phyloP scores from a whole-genome alignment of 2,888 invertebrate genomes.

The Salticus scenicus region DNA sequence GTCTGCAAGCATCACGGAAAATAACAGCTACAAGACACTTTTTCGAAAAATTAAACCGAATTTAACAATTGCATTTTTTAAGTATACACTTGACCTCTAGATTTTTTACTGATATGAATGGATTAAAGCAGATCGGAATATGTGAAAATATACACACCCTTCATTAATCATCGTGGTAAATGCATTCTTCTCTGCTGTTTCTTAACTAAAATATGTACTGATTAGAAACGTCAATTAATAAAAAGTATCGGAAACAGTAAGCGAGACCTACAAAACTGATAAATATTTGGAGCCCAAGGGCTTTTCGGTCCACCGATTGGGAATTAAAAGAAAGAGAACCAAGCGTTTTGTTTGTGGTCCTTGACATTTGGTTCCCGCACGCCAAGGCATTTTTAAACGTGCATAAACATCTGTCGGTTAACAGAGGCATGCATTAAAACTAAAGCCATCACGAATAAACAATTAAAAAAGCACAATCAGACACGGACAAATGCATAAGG shows the following conservation, averaged over 20 bases:
- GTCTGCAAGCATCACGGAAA: no score
- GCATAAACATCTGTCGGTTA: slow-evolving; percentile 2
- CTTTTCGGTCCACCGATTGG: background rate
- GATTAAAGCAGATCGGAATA: no score
- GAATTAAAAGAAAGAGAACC: no score
- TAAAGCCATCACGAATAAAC: background rate
- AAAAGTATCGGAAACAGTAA: background rate
- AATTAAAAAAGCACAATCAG: background rate
- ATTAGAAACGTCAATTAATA: background rate
- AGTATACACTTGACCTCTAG: no score
- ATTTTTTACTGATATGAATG: no score
- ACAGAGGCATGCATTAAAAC: background rate
- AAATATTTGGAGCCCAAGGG: background rate
- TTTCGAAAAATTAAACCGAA: no score
- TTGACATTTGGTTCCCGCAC: background rate
- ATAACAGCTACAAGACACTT: no score
- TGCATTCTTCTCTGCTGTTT: no score
- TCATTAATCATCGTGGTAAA: no score
- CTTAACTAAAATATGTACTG: no score
- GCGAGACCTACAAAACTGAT: background rate
- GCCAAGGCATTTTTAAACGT: background rate
- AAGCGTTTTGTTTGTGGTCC: slow-evolving; percentile 1
- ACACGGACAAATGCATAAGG: background rate
- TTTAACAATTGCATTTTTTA: no score
- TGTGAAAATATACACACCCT: no score